Conservation (phyloP, 2,797 vertebrate genomes). For the Morelia viridis region DNA sequence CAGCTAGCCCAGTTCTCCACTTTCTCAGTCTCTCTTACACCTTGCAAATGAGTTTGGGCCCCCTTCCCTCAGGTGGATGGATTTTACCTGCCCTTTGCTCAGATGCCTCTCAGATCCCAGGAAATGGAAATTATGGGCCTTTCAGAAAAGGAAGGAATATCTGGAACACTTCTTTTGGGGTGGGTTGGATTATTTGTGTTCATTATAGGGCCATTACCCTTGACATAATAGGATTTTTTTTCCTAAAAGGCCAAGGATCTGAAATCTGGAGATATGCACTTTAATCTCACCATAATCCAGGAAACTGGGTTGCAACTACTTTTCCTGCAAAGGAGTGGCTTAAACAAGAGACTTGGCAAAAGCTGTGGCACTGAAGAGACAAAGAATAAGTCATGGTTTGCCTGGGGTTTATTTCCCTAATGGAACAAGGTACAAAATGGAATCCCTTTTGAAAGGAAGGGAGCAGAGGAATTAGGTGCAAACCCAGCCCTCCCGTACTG, state of each 20-base stretch:
- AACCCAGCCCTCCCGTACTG: background rate
- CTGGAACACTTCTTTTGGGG: background rate
- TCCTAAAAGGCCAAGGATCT: background rate
- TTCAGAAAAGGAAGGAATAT: background rate
- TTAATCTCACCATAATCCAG: background rate
- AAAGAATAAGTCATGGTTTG: background rate
- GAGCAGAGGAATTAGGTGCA: background rate
- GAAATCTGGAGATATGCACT: background rate
- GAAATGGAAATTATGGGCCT: background rate
- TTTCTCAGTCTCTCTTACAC: background rate
- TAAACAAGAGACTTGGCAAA: background rate
- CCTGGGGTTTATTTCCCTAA: background rate
- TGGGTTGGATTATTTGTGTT: background rate
- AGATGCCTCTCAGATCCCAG: background rate
- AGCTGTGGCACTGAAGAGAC: background rate
- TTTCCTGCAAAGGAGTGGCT: background rate
- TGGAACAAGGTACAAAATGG: background rate
- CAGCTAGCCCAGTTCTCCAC: background rate
- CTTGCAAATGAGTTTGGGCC: background rate
- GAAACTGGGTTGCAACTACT: too few relatives aligned
- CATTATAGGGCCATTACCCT: background rate
- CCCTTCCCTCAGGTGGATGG: background rate
- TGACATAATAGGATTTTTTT: background rate
- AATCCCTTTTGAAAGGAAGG: background rate
- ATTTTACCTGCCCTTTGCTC: background rate